Evolutionary conservation across 2,113 vertebrate species (phyloP).

Genomic region (Acrocephalus kingi): DNA sequence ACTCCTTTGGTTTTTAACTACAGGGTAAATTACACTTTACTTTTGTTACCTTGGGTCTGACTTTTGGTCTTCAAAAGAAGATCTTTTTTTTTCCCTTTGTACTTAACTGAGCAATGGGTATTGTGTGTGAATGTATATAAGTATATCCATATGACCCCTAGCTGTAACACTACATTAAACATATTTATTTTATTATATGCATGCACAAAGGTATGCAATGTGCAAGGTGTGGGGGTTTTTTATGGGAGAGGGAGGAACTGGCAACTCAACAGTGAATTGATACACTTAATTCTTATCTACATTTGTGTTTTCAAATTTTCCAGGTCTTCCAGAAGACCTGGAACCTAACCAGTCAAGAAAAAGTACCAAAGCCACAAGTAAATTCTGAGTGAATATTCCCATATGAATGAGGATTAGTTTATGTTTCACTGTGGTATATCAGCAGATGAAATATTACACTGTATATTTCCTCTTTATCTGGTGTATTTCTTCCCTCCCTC

Average conservation of each 20-base stretch:
- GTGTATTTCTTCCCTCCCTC: slow-evolving; percentile 33
- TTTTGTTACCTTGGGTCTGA: slow-evolving; percentile 45
- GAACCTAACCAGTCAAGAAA: slow-evolving; percentile 1
- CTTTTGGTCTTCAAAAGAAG: slow-evolving; percentile 56
- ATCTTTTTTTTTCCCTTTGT: not conserved
- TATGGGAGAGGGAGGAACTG: not conserved
- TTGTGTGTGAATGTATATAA: not conserved
- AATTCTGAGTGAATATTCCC: slow-evolving; percentile 30
- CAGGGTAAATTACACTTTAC: slow-evolving; percentile 53
- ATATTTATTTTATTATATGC: slow-evolving; percentile 49
- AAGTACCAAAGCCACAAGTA: slow-evolving; percentile 17
- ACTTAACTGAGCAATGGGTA: not conserved
- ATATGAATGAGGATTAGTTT: slow-evolving; percentile 31
- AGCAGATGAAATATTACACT: not conserved
- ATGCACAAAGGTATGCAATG: not conserved
- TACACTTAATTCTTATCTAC: not conserved
- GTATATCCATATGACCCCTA: not conserved
- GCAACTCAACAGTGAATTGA: not conserved
- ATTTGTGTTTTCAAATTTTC: not conserved
- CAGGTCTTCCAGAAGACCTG: not conserved
- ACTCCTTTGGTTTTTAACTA: slow-evolving; percentile 67
- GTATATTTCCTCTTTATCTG: slow-evolving; percentile 22
- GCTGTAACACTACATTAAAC: not conserved
- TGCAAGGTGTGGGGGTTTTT: slow-evolving; percentile 13
- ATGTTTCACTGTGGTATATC: slow-evolving; percentile 14